These are phyloP conservation scores for Chrysolina oricalcia DNA, from an alignment of 2,888 invertebrate species.

Conservation along the genomic window DNA sequence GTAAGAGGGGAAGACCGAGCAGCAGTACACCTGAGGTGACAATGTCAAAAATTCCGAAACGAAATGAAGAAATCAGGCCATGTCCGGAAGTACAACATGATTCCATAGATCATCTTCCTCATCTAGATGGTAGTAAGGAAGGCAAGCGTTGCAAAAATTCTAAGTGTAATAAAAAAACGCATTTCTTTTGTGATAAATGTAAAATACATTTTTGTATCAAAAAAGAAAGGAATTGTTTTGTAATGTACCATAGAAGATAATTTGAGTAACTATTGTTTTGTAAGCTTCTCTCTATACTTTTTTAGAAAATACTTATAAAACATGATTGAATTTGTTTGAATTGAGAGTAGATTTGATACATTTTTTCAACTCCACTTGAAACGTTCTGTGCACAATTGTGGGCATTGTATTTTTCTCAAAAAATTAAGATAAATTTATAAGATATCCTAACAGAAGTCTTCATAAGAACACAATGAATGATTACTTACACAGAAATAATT, in stretches of 20 bases:
- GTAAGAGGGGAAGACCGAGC: conserved; percentile 22
- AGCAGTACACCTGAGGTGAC: conserved; percentile 13
- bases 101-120: conserved; percentile 15
- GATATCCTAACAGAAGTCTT: conserved; percentile 16
- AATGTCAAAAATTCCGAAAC: conserved; percentile 8
- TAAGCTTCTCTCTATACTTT: conserved; percentile 6
- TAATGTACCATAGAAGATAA: conserved; percentile 6
- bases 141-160: conserved; percentile 17
- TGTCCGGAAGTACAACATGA: conserved; percentile 1
- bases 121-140: conserved; percentile 4
- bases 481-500: conserved; percentile 2
- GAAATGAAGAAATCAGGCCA: neutral
- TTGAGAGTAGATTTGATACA: conserved; percentile 14
- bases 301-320: conserved; percentile 3
- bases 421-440: conserved; percentile 14
- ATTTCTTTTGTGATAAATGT: conserved; percentile 17
- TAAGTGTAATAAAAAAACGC: conserved; percentile 6
- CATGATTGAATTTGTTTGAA: conserved; percentile 6
- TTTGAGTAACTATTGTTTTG: conserved; percentile 6
- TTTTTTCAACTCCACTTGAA: conserved; percentile 7
- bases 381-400: conserved; percentile 21
- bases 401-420: conserved; percentile 15
- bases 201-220: conserved; percentile 2
- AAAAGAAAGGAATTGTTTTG: conserved; percentile 1
- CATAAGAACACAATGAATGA: conserved; percentile 16